Conservation (phyloP, 1,140 invertebrate genomes). For the Dendroctonus ponderosae region DNA sequence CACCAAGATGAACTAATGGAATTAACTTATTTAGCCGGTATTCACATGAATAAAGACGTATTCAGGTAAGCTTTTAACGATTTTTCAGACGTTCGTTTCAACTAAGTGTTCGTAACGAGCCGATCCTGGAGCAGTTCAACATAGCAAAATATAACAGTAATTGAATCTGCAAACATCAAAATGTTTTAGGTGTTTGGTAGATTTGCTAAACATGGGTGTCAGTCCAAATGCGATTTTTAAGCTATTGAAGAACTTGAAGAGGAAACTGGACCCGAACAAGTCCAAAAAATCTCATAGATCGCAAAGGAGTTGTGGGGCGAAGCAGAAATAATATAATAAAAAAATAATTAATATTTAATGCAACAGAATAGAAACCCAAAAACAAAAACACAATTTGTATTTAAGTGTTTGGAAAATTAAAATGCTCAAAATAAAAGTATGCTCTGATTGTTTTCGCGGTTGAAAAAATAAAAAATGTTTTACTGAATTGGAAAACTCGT, state of each 20-base stretch:
- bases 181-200: constrained; percentile 32
- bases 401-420: no score
- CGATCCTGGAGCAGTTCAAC: background rate
- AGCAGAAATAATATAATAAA: constrained; percentile 9
- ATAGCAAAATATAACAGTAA: no score
- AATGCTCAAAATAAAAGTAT: no score
- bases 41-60: constrained; percentile 28
- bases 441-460: no score
- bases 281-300: constrained; percentile 14
- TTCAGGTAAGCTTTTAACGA: constrained; percentile 18
- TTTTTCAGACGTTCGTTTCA: no score
- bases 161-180: background rate
- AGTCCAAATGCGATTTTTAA: constrained; percentile 28
- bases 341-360: no score
- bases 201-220: constrained; percentile 27
- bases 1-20: constrained; percentile 31
- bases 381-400: no score
- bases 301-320: constrained; percentile 4
- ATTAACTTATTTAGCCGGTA: constrained; percentile 25
- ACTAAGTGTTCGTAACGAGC: background rate
- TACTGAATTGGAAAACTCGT: no score
- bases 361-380: no score
- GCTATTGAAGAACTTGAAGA: constrained; percentile 26
- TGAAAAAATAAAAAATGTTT: no score
- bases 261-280: constrained; percentile 12